Evolutionary conservation across 2,888 invertebrate genomes (phyloP), one percentile per base, ranked within the genome.

Genomic region (Helicoverpa assulta): DNA sequence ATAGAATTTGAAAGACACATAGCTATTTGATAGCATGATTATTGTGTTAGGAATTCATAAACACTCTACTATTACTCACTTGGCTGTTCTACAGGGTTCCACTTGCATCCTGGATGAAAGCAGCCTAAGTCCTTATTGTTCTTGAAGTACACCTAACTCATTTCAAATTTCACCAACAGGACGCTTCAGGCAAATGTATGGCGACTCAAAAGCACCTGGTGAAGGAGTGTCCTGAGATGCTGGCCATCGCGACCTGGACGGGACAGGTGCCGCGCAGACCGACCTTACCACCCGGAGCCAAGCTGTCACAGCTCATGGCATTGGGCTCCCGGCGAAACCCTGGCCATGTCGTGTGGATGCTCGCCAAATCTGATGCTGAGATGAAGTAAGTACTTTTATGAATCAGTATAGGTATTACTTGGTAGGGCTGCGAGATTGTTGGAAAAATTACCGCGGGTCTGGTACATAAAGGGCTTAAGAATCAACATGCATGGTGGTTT

Each of bases 201-300:
- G 95, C 96, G 21, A 95, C 95, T 65, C 95, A 95, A 82, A 96
- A 96, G 68, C 92, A 96, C 81, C 96, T 97, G 76, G 97, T 98
- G 76, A 97, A 97, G 89, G 98, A 98, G 86, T 97, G 98, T 29
- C 98, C 98, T 0, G 98, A 98, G 89, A 97, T 98, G 96, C 93
- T 98, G 85, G 98, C 98, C 29, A 98, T 98, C 73, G 97, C 98
- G 1, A 97, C 97, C 82, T 98, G 97, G 97, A 98, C 98, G 0
- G 96, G 97, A 5, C 97, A 97, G 90, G 97, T 98, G 80, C 98
- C 98, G 0, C 96, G 97, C 80, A 94, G 98, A 76, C 98, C 98
- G 0, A 95, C 96, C 51, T 95, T 98, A 80, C 98, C 98, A 0
- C 96, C 96, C 0, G 97, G 97, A 1, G 97, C 97, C 71, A 96